Evolutionary conservation across 2,888 invertebrate genomes (phyloP), one percentile per base, ranked within the genome.

Genomic region (Drosophila mulleri): DNA sequence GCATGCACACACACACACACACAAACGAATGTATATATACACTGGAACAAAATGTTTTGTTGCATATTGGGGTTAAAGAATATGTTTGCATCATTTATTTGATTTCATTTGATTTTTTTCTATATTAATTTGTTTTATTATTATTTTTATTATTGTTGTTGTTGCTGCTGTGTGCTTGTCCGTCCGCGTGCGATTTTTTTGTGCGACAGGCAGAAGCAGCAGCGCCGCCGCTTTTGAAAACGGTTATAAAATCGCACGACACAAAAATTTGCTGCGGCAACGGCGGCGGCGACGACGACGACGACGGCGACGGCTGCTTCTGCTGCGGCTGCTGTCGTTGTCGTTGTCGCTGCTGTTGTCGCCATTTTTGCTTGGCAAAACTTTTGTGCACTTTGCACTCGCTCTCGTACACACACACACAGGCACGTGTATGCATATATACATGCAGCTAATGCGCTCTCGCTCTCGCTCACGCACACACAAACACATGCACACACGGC

Each of bases 321-420:
- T 57, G 63, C 59, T 63, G 58, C 44, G 48, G 72, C 69, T 61
- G 66, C 52, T 32, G 67, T 53, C 42, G 79, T 62, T 73, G 73
- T 66, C 54, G 75, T 58, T 73, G 82, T 70, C 65, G 79, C 44
- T 67, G 77, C 66, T 59, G 84, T 72, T 85, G 83, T 86, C 83
- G 86, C 83, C 83, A 83, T 83, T 83, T 86, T 86, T 70, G 81
- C 79, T 81, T 72, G 81, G 72, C 80, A 85, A 81, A 80, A 83
- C 60, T 86, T 78, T 82, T 80, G 84, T 84, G 87, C 84, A 84
- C 85, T 84, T 84, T 84, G 81, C 87, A 84, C 84, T 84, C 87
- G 74, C 83, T 73, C 83, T 61, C 82, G 67, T 77, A 67, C 64
- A 65, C 67, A 71, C 45, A 75, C 41, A 56, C 37, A 37, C 16